Evolutionary conservation across 2,888 invertebrate species (phyloP).

Genomic region (Sarcophaga rosellei): DNA sequence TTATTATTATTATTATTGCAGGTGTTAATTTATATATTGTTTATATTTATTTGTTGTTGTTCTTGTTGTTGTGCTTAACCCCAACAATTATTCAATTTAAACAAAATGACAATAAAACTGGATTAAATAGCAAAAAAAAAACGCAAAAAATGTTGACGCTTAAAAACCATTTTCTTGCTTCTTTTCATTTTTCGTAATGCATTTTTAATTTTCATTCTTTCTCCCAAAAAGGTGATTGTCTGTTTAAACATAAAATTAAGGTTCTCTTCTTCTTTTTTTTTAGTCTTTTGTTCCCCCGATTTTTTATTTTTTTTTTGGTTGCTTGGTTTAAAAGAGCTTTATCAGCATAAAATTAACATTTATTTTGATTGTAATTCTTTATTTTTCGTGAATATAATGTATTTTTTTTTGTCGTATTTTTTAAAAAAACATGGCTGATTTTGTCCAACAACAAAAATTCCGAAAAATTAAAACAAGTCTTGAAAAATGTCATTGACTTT

Average conservation of each 20-base stretch:
- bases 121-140: slow-evolving; percentile 30
- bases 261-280: neutral
- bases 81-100: slow-evolving; percentile 5
- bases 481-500: slow-evolving; percentile 54
- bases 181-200: neutral
- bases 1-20: slow-evolving; percentile 59
- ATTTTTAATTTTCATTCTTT: slow-evolving; percentile 13
- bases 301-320: neutral
- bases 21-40: slow-evolving; percentile 54
- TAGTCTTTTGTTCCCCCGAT: neutral
- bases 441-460: slow-evolving; percentile 23
- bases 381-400: slow-evolving; percentile 6
- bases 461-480: slow-evolving; percentile 35
- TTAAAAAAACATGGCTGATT: slow-evolving; percentile 11
- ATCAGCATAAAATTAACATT: slow-evolving; percentile 63
- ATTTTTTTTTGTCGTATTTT: neutral
- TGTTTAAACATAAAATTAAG: slow-evolving; percentile 48
- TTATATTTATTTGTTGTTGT: slow-evolving; percentile 44
- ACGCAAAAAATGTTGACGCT: slow-evolving; percentile 17
- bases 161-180: slow-evolving; percentile 30
- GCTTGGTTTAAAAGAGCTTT: neutral
- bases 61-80: slow-evolving; percentile 43
- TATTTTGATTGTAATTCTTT: slow-evolving; percentile 32
- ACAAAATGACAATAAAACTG: slow-evolving; percentile 16
- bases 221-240: slow-evolving; percentile 49